Evolutionary conservation across 2,113 vertebrate genomes (phyloP).

Genomic region (Seriola quinqueradiata): DNA sequence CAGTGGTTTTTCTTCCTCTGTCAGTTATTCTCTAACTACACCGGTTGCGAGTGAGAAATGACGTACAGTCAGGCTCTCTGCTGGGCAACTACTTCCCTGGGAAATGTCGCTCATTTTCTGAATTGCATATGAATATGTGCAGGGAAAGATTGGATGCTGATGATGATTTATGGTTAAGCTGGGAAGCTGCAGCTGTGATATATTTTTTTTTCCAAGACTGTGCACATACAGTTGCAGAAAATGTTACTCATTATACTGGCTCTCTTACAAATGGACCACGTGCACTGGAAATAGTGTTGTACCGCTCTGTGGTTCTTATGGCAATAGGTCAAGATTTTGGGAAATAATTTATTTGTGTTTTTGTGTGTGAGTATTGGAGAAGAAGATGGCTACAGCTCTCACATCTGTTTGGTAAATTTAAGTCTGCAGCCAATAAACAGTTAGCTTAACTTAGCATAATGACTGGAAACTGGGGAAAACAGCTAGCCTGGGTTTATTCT

Average conservation of each 20-base stretch:
- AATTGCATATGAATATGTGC: conserved; percentile 64
- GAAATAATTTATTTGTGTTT: background rate
- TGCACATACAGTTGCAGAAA: background rate
- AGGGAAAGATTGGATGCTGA: conserved; percentile 45
- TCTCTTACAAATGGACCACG: background rate
- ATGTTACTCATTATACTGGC: background rate
- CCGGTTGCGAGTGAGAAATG: conserved; percentile 38
- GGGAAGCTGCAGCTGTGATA: conserved; percentile 46
- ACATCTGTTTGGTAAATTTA: background rate
- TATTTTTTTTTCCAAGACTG: background rate
- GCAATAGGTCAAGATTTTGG: background rate
- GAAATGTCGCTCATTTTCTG: conserved; percentile 61
- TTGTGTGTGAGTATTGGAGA: background rate
- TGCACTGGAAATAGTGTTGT: background rate
- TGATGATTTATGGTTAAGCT: conserved; percentile 69
- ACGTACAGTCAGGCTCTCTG: conserved; percentile 46
- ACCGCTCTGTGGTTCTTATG: background rate
- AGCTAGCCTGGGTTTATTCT: background rate
- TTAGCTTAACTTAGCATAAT: too few species aligned
- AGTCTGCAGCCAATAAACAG: too few species aligned
- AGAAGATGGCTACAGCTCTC: background rate
- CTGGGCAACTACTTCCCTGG: conserved; percentile 45
- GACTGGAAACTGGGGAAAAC: background rate
- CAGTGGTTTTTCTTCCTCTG: conserved; percentile 7
- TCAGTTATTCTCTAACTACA: conserved; percentile 37